These are phyloP conservation scores for Drosophila triauraria DNA, from an alignment of 1,140 invertebrate genomes.

Conservation along the genomic window DNA sequence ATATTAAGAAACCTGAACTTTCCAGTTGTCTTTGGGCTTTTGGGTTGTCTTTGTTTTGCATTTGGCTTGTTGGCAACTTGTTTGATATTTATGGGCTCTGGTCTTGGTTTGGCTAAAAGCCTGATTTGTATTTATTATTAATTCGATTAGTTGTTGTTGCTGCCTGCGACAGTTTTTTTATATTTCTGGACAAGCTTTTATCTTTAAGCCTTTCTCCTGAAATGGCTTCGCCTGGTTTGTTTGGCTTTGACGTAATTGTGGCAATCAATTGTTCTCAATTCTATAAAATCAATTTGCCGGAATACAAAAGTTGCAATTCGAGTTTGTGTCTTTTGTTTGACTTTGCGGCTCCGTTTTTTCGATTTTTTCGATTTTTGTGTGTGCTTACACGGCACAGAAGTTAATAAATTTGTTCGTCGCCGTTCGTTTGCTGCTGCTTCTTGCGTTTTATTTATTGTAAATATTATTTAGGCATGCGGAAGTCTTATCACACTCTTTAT, in stretches of 20 bases:
- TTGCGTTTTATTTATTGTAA: constrained; percentile 67
- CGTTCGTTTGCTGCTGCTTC: constrained; percentile 5
- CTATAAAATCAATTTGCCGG: constrained; percentile 21
- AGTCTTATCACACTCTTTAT: constrained; percentile 73
- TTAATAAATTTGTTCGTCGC: constrained; percentile 44
- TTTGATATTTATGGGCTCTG: constrained; percentile 79
- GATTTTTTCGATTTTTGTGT: constrained; percentile 22
- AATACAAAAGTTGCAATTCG: constrained; percentile 46
- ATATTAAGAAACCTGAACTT: constrained; percentile 66
- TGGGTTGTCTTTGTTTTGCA: constrained; percentile 48
- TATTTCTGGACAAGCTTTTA: constrained; percentile 39
- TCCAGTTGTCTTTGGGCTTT: constrained; percentile 57
- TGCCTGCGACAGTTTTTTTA: constrained; percentile 40
- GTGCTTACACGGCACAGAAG: constrained; percentile 47
- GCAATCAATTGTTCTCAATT: constrained; percentile 69
- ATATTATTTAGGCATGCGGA: constrained; percentile 77
- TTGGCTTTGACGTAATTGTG: constrained; percentile 66
- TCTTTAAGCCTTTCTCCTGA: constrained; percentile 66
- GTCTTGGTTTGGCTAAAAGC: constrained; percentile 63
- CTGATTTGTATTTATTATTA: constrained; percentile 69
- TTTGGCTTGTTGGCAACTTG: constrained; percentile 57
- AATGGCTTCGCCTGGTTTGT: constrained; percentile 40
- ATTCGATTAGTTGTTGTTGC: constrained; percentile 58
- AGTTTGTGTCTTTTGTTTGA: constrained; percentile 72
- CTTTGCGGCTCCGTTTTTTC: constrained; percentile 12